phyloP scores from a whole-genome alignment of 2,113 vertebrate genomes.

The Perca flavescens region DNA sequence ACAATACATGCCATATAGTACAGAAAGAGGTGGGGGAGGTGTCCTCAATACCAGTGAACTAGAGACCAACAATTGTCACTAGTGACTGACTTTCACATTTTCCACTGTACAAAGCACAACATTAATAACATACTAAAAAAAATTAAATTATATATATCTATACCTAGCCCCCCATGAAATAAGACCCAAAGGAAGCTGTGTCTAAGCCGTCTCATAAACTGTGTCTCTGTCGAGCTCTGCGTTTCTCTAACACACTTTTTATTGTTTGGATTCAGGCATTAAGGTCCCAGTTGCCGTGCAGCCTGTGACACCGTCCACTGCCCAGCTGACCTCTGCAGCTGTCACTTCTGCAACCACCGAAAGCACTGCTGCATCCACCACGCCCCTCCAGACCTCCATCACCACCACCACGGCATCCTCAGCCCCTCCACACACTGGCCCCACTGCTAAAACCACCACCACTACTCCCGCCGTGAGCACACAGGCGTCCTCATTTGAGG shows the following conservation, averaged over 20 bases:
- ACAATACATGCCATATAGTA: too few species aligned
- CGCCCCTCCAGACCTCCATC: slow-evolving; percentile 9
- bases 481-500: slow-evolving; percentile 10
- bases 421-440: slow-evolving; percentile 16
- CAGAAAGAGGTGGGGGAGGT: too few species aligned
- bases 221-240: slow-evolving; percentile 4
- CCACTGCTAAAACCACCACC: slow-evolving; percentile 26
- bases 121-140: too few species aligned
- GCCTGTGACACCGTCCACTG: slow-evolving; percentile 44
- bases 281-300: slow-evolving; percentile 74
- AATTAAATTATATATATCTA: too few species aligned
- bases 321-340: slow-evolving; percentile 55
- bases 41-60: too few species aligned
- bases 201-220: neutral
- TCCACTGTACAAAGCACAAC: too few species aligned
- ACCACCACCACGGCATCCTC: slow-evolving; percentile 24
- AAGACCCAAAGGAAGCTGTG: neutral
- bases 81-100: too few species aligned
- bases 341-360: slow-evolving; percentile 49
- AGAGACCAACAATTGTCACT: too few species aligned
- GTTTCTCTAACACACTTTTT: slow-evolving; percentile 58
- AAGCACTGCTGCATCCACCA: slow-evolving; percentile 23
- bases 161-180: too few species aligned
- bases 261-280: slow-evolving; percentile 86
- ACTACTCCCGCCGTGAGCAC: slow-evolving; percentile 4